Evolutionary conservation across 2,888 invertebrate species (phyloP), one percentile per base, ranked within the genome.

Genomic region (Cacoxenus indagator): DNA sequence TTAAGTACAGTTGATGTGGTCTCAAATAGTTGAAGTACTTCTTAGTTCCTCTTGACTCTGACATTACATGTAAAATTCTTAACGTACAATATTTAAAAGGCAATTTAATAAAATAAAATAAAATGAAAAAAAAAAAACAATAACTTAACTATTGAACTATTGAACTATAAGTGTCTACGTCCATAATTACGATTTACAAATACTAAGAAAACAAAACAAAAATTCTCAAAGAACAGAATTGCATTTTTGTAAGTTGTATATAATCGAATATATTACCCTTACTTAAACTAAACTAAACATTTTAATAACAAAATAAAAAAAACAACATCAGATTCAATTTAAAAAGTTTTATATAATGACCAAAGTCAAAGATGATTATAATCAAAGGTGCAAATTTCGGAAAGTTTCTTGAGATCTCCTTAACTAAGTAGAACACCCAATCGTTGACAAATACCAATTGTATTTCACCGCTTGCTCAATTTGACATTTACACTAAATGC

Each of bases 391-490:
- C 37, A 37, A 37, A 37, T 11, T 37, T 37, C 37, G 14, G 14
- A 37, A 37, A 37, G 37, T 37, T 37, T 37, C 37, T 37, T 37
- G 8, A 4, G 14, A 2, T 14, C 37, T 1, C 37, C 37, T 4
- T 37, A 14, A 8, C 5, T 1, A 37, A 37, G 37, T 37, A 37
- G 37, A 14, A 14, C 14, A 14, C 37, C 37, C 37, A 37, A 37
- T 11, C 37, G 37, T 37, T 37, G 37, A 37, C 37, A 37, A 37
- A 37, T 37, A 14, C 37, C 37, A 37, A 37, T 37, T 51, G 51
- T 51, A 51, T 22, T 51, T 51, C 37, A 14, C 51, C 51, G 51
- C 51, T 51, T 51, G 51, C 51, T 51, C 51, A 51, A 51, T 51
- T 17, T 51, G 51, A 22, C 17, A 51, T 51, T 22, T 51, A 51